These are phyloP conservation scores for Arenaria interpres DNA, from an alignment of 2,113 vertebrate species.

Conservation along the genomic window DNA sequence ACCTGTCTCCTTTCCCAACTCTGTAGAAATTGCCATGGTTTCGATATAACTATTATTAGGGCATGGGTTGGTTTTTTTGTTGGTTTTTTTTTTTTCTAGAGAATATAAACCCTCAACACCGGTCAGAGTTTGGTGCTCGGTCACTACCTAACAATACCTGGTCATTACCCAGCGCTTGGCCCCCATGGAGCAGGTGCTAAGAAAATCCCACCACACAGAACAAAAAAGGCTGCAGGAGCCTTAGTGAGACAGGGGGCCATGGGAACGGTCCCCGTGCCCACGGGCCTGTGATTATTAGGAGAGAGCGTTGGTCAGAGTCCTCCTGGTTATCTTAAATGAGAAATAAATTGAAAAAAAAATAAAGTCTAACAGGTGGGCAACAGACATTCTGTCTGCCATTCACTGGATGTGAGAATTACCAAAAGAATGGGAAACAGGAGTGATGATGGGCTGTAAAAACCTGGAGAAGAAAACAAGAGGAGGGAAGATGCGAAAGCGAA, in stretches of 20 bases:
- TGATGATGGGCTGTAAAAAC: neutral
- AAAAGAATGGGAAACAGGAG: neutral
- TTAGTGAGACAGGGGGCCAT: neutral
- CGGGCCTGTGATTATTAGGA: neutral
- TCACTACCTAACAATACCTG: neutral
- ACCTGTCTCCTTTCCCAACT: neutral
- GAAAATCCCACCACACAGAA: neutral
- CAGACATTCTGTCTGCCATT: neutral
- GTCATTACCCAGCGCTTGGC: neutral
- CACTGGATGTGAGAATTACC: neutral
- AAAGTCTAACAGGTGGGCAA: neutral
- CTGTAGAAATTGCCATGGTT: neutral
- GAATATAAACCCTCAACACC: neutral
- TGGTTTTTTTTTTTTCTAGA: neutral
- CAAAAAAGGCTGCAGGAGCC: neutral
- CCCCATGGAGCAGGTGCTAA: neutral
- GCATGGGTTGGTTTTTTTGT: too few species aligned
- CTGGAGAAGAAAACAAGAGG: neutral
- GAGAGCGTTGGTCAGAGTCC: neutral
- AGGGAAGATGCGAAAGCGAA: neutral
- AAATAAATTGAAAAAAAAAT: neutral
- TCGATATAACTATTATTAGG: neutral
- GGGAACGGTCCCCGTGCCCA: neutral
- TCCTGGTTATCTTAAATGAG: neutral
- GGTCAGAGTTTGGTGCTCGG: neutral